These are phyloP conservation scores for Meda fulgida DNA, from an alignment of 2,797 vertebrate species.

Conservation along the genomic window DNA sequence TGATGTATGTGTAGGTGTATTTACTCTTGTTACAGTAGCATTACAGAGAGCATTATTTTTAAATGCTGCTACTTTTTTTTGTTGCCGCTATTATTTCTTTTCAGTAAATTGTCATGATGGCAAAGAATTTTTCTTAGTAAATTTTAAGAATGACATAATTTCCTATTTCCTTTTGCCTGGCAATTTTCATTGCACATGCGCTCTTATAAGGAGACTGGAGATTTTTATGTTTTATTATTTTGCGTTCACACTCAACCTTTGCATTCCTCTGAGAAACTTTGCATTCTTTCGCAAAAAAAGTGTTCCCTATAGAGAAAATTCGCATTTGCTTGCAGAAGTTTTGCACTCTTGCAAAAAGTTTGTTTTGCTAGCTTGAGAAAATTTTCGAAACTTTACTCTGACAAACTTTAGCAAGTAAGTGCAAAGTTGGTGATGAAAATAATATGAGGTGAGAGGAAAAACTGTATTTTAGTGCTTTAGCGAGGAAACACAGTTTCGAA, in stretches of 20 bases:
- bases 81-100: background rate
- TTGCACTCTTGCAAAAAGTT: background rate
- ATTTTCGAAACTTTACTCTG: background rate
- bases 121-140: background rate
- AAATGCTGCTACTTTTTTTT: background rate
- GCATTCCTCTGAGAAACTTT: too few species aligned
- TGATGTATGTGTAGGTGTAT: slow-evolving; percentile 3
- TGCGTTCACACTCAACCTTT: too few species aligned
- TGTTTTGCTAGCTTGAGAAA: background rate
- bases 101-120: background rate
- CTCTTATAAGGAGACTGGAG: background rate
- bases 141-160: background rate
- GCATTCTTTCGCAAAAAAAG: too few species aligned
- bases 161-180: background rate
- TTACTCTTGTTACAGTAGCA: slow-evolving; percentile 22
- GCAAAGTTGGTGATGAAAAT: too few species aligned
- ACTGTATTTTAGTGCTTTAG: too few species aligned
- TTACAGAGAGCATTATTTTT: background rate
- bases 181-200: background rate
- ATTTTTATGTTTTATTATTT: too few species aligned
- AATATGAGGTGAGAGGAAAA: too few species aligned
- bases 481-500: too few species aligned
- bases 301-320: too few species aligned
- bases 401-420: background rate
- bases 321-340: too few species aligned